Evolutionary conservation across 2,888 invertebrate genomes (phyloP), one percentile per base, ranked within the genome.

Genomic region (Cataglyphis cursor): DNA sequence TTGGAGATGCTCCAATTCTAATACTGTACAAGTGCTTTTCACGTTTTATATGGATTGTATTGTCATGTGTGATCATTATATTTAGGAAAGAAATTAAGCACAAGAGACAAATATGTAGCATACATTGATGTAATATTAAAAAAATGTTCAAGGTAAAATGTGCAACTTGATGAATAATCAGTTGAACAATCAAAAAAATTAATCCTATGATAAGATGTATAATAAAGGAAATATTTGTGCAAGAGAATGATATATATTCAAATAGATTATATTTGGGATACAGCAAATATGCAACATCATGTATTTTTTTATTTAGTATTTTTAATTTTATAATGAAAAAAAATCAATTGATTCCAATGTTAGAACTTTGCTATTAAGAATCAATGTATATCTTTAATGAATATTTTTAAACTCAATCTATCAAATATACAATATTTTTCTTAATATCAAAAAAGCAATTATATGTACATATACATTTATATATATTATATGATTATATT

Each of bases 91-190:
- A n/a, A 51, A n/a, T 10, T 28, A 31, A 10, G 18, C n/a, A 21
- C 5, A 15, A 31, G 12, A 64, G 21, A 35, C 18, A 59, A 48
- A 44, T 44, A 35, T 44, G 35, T 21, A 12, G 24, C 6, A 35
- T 18, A 1, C 15, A 24, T 35, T 57, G 35, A 35, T 59, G 5
- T 66, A 18, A 70, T 0, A 2, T 1, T 61, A 24, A 18, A 4
- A 35, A 44, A 48, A 35, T 5, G 5, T 0, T 70, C 59, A 35
- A 21, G 78, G 54, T 38, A 24, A 76, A 70, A 31, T 57, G 44
- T 41, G 15, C 41, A 35, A 38, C 66, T 70, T 9, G 66, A 66
- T 81, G 51, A 81, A 10, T 65, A 35, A 81, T 62, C 41, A 10
- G 28, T 28, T 68, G 68, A 51, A 48, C 21, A 24, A 61, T 38